phyloP scores from a whole-genome alignment of 1,140 invertebrate species.

The Coelopa frigida region DNA sequence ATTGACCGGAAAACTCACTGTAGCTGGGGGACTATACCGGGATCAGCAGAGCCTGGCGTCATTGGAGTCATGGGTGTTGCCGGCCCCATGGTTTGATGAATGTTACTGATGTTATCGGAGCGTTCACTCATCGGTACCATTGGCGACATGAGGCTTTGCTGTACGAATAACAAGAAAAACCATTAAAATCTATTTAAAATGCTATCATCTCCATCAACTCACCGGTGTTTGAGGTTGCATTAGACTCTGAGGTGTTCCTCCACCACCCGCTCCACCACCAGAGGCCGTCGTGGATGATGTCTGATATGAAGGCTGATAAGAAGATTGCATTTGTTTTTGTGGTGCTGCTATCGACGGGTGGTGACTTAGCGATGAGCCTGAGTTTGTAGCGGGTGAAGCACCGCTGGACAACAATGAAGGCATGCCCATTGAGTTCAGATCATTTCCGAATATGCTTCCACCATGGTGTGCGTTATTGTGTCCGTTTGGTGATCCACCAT shows the following conservation, averaged over 20 bases:
- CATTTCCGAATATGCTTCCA: conserved; percentile 1
- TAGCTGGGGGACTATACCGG: conserved; percentile 87
- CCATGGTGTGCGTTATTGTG: conserved; percentile 43
- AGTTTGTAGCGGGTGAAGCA: conserved; percentile 17
- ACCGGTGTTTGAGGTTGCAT: conserved; percentile 87
- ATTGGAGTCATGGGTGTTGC: conserved; percentile 85
- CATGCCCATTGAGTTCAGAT: conserved; percentile 48
- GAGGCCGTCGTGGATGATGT: conserved; percentile 25
- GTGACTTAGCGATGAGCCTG: not conserved
- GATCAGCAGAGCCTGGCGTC: conserved; percentile 89
- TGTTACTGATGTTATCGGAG: conserved; percentile 46
- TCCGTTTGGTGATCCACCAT: conserved; percentile 5
- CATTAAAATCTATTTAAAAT: conserved; percentile 5
- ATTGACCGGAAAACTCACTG: conserved; percentile 61
- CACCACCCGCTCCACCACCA: not conserved
- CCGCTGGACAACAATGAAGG: conserved; percentile 43
- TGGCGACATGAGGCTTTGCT: conserved; percentile 82
- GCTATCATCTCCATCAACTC: conserved; percentile 28
- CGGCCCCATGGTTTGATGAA: conserved; percentile 59
- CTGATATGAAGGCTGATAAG: conserved; percentile 51
- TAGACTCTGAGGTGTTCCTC: conserved; percentile 51
- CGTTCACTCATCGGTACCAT: conserved; percentile 59
- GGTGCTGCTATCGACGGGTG: conserved; percentile 32
- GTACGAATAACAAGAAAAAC: no score
- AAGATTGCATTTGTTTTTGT: conserved; percentile 62